Percentiles rank a stretch among this genome's conserved stretches.
Conservation (phyloP, 2,113 vertebrate genomes). For the Pyrgilauda ruficollis region DNA sequence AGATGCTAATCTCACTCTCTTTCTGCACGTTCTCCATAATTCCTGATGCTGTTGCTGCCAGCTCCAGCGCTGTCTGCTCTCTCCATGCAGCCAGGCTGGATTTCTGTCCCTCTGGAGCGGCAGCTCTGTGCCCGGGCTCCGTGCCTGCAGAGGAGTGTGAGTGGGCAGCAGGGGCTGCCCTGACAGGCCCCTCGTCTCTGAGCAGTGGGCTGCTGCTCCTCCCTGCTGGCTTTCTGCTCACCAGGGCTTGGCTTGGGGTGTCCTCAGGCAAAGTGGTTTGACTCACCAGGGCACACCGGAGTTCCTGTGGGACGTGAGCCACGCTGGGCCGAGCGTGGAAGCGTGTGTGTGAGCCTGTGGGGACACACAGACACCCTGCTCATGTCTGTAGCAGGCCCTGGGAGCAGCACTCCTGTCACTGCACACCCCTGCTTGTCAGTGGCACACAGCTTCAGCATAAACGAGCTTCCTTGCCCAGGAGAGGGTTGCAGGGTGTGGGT, state of each 20-base stretch:
- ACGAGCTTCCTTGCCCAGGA: background rate
- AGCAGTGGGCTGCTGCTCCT: background rate
- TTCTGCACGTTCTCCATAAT: background rate
- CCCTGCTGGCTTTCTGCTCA: background rate
- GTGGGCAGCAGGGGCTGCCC: background rate
- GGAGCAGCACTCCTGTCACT: background rate
- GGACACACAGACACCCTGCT: background rate
- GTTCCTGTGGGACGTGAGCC: fast-evolving
- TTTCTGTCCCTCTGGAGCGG: background rate
- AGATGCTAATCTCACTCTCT: background rate
- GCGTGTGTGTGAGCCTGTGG: fast-evolving
- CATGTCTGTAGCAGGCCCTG: fast-evolving
- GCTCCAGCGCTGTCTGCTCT: background rate
- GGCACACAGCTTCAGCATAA: fast-evolving
- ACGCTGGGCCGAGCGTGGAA: fast-evolving
- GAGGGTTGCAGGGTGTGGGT: background rate
- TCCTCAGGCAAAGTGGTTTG: background rate
- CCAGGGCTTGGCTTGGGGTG: background rate
- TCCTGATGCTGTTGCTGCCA: background rate
- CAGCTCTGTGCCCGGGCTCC: background rate
- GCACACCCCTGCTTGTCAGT: background rate
- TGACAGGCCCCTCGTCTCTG: fast-evolving
- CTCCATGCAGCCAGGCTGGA: background rate
- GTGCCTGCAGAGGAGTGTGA: fast-evolving
- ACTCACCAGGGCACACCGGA: fast-evolving